Base-by-base conservation (phyloP, 92 coral and sea anemone species). In the Epizoanthus scotinus region DNA sequence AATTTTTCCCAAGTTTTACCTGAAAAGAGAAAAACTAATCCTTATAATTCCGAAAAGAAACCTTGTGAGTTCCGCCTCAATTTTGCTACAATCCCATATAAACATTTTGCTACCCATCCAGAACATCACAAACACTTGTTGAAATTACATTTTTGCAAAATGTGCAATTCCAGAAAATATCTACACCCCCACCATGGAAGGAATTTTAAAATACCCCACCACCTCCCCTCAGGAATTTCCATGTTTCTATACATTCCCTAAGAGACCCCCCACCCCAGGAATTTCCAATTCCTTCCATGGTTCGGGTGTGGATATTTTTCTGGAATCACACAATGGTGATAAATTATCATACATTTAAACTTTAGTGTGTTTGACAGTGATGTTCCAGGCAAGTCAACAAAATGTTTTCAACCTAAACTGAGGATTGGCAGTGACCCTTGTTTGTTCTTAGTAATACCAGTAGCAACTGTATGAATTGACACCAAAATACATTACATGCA, bases 1-100 rank as follows among this genome's bases (percentile, higher is more conserved):
- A 84, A 88, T 47, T 85, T 86, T 86, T 95, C 97, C 98, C 98
- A 95, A 42, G 47, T 78, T 75, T 86, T 70, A 49, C 97, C 98
- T 95, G 89, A 47, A 74, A 88, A 66, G 77, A 54, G 82, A 86
- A 78, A 68, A 75, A 44, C 81, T 75, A 75, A 58, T 75, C 68
- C 81, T 75, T 75, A 75, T 24, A 75, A 58, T 36, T 59, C 67
- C 8, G 81, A 57, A 44, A 59, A 25, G 59, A 59, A 34, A 54
- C 40, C 40, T 18, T 18, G 40, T n/a, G 6, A 31, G 18, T 6
- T 75, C 44, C 21, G n/a, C 47, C 25, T 21, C 2, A 36, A 38
- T 20, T 36, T 17, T 7, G 52, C 52, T 24, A 58, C 59, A 44
- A 10, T 34, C 56, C 54, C 44, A 21, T 36, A 38, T 57, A 40